A percentile compares a stretch with the other conserved stretches of the same genome.
phyloP scores from a whole-genome alignment of 1,140 invertebrate species.

The Dendrolimus punctatus region DNA sequence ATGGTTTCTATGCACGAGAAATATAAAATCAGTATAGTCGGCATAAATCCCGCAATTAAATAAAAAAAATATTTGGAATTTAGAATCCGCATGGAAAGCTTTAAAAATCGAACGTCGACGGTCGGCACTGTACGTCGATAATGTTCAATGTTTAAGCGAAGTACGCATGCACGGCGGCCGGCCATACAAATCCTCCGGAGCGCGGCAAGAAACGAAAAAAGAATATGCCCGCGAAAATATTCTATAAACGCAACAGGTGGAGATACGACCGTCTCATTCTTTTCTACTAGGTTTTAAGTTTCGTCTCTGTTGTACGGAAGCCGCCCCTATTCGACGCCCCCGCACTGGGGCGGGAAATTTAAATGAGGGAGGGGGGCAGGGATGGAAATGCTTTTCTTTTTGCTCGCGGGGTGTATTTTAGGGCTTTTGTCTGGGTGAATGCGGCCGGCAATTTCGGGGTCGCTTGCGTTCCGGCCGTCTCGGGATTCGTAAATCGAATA shows the following conservation, averaged over 20 bases:
- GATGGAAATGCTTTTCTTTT: slow-evolving; percentile 68
- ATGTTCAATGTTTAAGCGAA: slow-evolving; percentile 49
- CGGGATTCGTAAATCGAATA: slow-evolving; percentile 50
- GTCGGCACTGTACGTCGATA: slow-evolving; percentile 34
- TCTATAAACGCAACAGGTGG: slow-evolving; percentile 64
- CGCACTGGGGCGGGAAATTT: slow-evolving; percentile 61
- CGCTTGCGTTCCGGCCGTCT: slow-evolving; percentile 51
- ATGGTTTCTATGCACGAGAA: too few species aligned
- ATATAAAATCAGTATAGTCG: too few species aligned
- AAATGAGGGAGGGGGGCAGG: slow-evolving; percentile 57
- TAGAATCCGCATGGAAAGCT: slow-evolving; percentile 18
- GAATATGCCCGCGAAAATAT: slow-evolving; percentile 53
- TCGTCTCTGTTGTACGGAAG: slow-evolving; percentile 57
- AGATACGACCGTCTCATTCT: slow-evolving; percentile 67
- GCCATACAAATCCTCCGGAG: slow-evolving; percentile 55
- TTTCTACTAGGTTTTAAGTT: slow-evolving; percentile 56
- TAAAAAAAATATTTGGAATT: slow-evolving; percentile 17
- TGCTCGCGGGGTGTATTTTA: slow-evolving; percentile 61
- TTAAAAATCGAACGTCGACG: slow-evolving; percentile 43
- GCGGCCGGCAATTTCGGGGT: slow-evolving; percentile 67
- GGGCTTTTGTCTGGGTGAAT: slow-evolving; percentile 69
- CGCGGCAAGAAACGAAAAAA: slow-evolving; percentile 62
- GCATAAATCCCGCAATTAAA: neutral
- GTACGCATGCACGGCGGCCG: slow-evolving; percentile 52
- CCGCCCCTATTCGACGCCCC: slow-evolving; percentile 64